Conservation (phyloP, 30 jellyfish, hydroid and myxozoan species). For the Aurelia coerulea region DNA sequence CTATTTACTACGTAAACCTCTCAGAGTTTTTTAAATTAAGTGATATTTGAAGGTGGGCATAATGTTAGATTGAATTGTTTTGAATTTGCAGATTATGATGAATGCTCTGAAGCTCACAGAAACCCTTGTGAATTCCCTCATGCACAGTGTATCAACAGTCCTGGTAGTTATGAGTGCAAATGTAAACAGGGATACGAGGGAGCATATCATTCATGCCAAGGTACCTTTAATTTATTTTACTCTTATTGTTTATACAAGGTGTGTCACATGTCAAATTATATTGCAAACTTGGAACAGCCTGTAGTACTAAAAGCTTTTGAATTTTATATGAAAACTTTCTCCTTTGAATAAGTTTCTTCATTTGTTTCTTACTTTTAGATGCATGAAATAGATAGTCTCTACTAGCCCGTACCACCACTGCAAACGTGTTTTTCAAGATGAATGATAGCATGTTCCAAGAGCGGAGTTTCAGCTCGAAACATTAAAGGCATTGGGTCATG, state of each 20-base stretch:
- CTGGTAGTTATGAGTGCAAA: slow-evolving; percentile 66
- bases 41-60: too few relatives aligned
- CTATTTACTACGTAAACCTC: too few relatives aligned
- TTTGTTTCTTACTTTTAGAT: too few relatives aligned
- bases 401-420: too few relatives aligned
- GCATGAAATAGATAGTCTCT: too few relatives aligned
- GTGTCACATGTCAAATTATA: too few relatives aligned
- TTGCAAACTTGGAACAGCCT: too few relatives aligned
- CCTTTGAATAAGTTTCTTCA: too few relatives aligned
- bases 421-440: background rate
- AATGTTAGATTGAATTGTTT: too few relatives aligned
- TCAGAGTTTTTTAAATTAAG: too few relatives aligned
- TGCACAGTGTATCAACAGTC: slow-evolving; percentile 45
- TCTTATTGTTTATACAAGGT: slow-evolving; percentile 4
- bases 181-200: slow-evolving; percentile 58
- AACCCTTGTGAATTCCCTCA: slow-evolving; percentile 58
- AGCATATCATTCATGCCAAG: slow-evolving; percentile 56
- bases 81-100: slow-evolving; percentile 41
- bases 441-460: background rate
- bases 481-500: background rate
- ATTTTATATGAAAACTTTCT: too few relatives aligned
- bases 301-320: too few relatives aligned
- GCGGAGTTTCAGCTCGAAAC: background rate
- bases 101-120: slow-evolving; percentile 16
- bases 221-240: background rate